A percentile compares a stretch with the other conserved stretches of the same genome.
phyloP scores from a whole-genome alignment of 2,888 invertebrate genomes.

The Euplexia lucipara region DNA sequence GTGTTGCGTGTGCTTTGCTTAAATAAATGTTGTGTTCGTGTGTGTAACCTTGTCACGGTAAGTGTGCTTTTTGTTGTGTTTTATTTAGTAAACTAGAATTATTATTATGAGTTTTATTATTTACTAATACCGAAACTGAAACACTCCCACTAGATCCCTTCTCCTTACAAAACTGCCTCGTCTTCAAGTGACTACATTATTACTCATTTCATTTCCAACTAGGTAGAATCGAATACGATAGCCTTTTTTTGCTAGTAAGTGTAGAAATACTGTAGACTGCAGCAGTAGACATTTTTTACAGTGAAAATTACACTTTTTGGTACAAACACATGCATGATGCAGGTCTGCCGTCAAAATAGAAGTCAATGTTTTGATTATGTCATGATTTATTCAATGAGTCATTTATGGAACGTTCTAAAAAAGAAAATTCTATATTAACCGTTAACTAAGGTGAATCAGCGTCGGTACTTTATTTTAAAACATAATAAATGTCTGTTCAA shows the following conservation, averaged over 20 bases:
- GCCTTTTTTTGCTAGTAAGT: too few relatives aligned
- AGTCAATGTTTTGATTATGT: too few relatives aligned
- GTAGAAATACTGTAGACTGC: too few relatives aligned
- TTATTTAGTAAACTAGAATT: conserved; percentile 12
- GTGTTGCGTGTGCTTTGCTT: conserved; percentile 68
- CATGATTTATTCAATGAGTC: too few relatives aligned
- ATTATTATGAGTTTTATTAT: not conserved
- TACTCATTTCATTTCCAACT: not conserved
- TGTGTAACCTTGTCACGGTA: conserved; percentile 61
- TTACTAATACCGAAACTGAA: not conserved
- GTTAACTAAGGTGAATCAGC: too few relatives aligned
- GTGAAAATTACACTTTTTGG: not conserved
- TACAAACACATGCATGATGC: too few relatives aligned
- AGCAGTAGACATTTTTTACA: too few relatives aligned
- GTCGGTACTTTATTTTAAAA: not conserved
- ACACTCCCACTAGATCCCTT: not conserved
- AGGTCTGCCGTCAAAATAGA: too few relatives aligned
- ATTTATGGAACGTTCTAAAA: too few relatives aligned
- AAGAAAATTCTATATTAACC: too few relatives aligned
- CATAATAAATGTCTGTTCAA: not conserved
- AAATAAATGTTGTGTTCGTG: conserved; percentile 54
- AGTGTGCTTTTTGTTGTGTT: conserved; percentile 62
- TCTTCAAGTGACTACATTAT: not conserved
- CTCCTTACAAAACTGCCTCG: not conserved
- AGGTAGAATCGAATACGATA: too few relatives aligned